Base-by-base conservation (phyloP, 1,140 invertebrate genomes). In the Pygmarrhopalites habei region DNA sequence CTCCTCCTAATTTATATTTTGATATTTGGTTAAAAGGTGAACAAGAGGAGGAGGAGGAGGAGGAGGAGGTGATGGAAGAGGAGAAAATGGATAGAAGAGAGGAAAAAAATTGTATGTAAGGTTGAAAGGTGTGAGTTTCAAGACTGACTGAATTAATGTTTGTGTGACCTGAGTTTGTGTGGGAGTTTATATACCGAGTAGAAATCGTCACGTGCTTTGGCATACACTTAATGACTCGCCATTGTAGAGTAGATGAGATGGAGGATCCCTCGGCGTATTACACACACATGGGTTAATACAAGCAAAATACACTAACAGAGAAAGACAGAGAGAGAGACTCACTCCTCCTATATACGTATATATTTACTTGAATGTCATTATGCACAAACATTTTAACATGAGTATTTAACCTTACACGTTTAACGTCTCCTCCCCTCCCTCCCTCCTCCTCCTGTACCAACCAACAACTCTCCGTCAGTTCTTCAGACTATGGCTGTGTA, bases 161-260 rank as follows among this genome's bases (percentile, higher is more conserved):
- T 41, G 44, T 55, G 35, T 64, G 68, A 66, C 62, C 58, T 62
- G 51, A 47, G n/a, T 47, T 60, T 47, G 51, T 57, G 64, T 60
- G 46, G 60, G 49, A 66, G 62, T 66, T 69, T 69, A 69, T 69
- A 69, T 69, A 69, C 62, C 57, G 49, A 59, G 41, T 55, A 66
- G 52, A 64, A 65, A 65, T 60, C 64, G 63, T 69, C 68, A 69
- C 68, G 68, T 69, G 68, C 65, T 61, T 46, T 46, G 47, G 68
- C 64, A 69, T 69, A 69, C n/a, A n/a, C 64, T 66, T 69, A 65
- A 69, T 69, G 58, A 60, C 55, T 58, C 56, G 26, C 58, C 57
- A 44, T 26, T 43, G 15, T 17, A n/a, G n/a, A n/a, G n/a, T n/a
- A n/a, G n/a, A n/a, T n/a, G n/a, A 41, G 53, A 23, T 56, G 29